Percentiles rank a stretch among this genome's conserved stretches.
phyloP scores from a whole-genome alignment of 2,888 invertebrate genomes.

The Magallana nippona region DNA sequence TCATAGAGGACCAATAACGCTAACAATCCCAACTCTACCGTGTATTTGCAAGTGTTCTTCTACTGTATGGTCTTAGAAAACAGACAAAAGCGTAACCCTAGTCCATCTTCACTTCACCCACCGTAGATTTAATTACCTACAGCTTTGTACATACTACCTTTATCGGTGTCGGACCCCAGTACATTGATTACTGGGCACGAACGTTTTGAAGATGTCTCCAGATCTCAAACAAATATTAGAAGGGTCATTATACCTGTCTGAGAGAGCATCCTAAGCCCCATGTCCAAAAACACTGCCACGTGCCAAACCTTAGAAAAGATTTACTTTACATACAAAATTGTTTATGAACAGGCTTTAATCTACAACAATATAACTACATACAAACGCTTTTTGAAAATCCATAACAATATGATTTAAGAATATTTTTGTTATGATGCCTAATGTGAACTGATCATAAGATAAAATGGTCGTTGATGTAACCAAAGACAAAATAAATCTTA shows the following conservation, averaged over 20 bases:
- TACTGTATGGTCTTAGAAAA: too few species aligned
- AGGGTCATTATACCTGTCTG: not conserved
- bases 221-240: constrained; percentile 6
- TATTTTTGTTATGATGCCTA: too few species aligned
- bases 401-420: too few species aligned
- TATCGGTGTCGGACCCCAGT: not conserved
- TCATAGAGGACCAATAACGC: too few species aligned
- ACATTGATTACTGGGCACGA: not conserved
- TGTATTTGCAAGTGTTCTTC: too few species aligned
- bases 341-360: not conserved
- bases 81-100: not conserved
- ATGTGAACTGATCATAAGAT: too few species aligned
- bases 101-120: not conserved
- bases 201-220: constrained; percentile 4
- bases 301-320: constrained; percentile 11
- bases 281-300: constrained; percentile 23
- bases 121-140: constrained; percentile 3
- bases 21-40: too few species aligned
- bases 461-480: too few species aligned
- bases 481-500: too few species aligned
- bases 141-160: not conserved
- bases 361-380: too few species aligned
- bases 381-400: too few species aligned
- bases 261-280: not conserved
- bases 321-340: not conserved